These are phyloP conservation scores for Leptocoma aspasia DNA, from an alignment of 2,113 vertebrate species.

Conservation along the genomic window DNA sequence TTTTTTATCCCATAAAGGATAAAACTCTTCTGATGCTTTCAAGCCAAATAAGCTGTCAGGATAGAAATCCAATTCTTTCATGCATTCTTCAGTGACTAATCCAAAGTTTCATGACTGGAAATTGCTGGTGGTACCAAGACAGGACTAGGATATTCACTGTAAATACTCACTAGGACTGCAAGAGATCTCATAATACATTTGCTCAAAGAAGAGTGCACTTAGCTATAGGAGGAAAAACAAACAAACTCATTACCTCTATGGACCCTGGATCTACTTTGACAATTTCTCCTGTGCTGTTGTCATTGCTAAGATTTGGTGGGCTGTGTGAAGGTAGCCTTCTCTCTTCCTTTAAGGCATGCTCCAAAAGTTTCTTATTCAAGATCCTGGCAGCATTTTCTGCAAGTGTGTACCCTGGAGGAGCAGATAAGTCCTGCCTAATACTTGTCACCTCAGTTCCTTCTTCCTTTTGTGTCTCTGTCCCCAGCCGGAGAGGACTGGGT, in stretches of 20 bases:
- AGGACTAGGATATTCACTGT: background rate
- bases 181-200: background rate
- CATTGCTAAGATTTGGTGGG: slow-evolving; percentile 66
- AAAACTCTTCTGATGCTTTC: slow-evolving; percentile 14
- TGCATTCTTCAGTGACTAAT: background rate
- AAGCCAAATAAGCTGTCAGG: background rate
- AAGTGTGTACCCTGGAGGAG: slow-evolving; percentile 89
- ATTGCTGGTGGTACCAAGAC: background rate
- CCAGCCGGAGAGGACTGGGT: slow-evolving; percentile 87
- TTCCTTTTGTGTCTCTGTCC: slow-evolving; percentile 83
- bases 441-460: slow-evolving; percentile 82
- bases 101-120: background rate
- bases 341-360: slow-evolving; percentile 89
- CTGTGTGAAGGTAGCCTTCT: slow-evolving; percentile 71
- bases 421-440: slow-evolving; percentile 89
- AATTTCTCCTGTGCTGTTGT: slow-evolving; percentile 72
- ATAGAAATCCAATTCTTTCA: slow-evolving; percentile 10
- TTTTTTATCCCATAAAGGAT: background rate
- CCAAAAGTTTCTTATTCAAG: slow-evolving; percentile 91
- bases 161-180: background rate
- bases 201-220: slow-evolving; percentile 58
- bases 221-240: slow-evolving; percentile 53
- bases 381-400: slow-evolving; percentile 90
- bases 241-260: slow-evolving; percentile 88
- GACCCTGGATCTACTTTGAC: slow-evolving; percentile 80